Evolutionary conservation across 2,113 vertebrate genomes (phyloP).

Genomic region (Hassar affinis): DNA sequence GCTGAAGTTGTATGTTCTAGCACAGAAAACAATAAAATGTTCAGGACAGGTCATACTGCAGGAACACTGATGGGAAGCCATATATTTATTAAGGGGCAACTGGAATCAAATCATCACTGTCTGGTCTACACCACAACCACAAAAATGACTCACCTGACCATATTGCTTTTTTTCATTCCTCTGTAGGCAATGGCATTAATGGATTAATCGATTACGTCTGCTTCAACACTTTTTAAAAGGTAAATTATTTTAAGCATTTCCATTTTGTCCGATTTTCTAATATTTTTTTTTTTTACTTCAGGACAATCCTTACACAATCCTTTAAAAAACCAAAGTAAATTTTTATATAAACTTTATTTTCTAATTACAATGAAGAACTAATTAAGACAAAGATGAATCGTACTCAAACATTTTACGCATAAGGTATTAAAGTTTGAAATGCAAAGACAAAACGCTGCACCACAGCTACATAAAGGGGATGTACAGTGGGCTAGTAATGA

Average conservation of each 20-base stretch:
- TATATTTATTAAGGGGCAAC: not conserved
- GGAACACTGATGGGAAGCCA: not conserved
- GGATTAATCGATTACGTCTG: not conserved
- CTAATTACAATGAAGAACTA: not conserved
- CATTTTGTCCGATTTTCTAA: not conserved
- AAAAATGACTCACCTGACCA: not conserved
- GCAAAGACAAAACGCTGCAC: not conserved
- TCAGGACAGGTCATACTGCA: not conserved
- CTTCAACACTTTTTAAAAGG: not conserved
- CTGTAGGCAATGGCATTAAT: not conserved
- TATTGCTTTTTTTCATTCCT: not conserved
- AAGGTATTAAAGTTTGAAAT: not conserved
- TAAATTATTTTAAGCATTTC: not conserved
- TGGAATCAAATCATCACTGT: not conserved
- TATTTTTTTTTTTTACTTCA: not conserved
- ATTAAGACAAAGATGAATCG: too few species aligned
- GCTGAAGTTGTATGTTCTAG: not conserved
- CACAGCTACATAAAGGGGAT: not conserved
- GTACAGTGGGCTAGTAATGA: not conserved
- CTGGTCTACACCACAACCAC: not conserved
- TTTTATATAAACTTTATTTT: too few species aligned
- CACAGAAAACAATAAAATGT: not conserved
- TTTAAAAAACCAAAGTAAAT: too few species aligned
- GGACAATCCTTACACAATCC: not conserved
- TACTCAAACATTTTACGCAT: too few species aligned